Base-by-base conservation (phyloP, 2,797 vertebrate genomes). In the Perodicticus potto region DNA sequence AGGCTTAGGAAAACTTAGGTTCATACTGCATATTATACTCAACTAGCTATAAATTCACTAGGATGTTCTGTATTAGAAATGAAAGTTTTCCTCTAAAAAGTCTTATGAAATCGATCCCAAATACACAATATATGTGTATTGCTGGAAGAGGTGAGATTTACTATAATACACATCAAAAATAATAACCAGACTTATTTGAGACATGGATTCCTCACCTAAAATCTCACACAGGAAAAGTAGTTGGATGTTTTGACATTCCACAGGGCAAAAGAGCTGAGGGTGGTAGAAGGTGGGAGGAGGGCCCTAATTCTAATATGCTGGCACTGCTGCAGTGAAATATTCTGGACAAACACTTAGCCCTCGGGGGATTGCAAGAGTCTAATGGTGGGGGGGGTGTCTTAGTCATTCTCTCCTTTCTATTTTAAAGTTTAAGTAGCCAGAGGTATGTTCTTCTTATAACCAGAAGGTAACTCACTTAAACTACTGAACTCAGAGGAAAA, bases 171-270 rank as follows among this genome's bases (percentile, higher is more conserved):
- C 78, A 84, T 89, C 0, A 78, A 82, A 92, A 91, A 92, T 78
- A 89, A 95, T 65, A 73, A 80, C 40, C 19, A 74, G 29, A 43
- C 57, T 96, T 45, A 17, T 37, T 61, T 73, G 27, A 93, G 88
- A 92, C 32, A 10, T 70, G 23, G 16, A 53, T 78, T 93, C 95
- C 20, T 83, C 74, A 85, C 34, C 70, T 77, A 70, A 89, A 96
- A 93, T 91, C n/a, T 67, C 59, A 86, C 34, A 67, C 4, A 84
- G 69, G 32, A 61, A 77, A 91, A 82, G 61, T 27, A 94, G 55
- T 6, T 76, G 45, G 55, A 90, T 45, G 84, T 61, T 72, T 17
- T 43, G 13, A 37, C 37, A 22, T 55, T 95, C 81, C 27, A 77
- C 16, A n/a, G 69, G 22, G 45, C 70, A 81, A 82, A 69, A 88